A percentile compares a stretch with the other conserved stretches of the same genome.
phyloP scores from a whole-genome alignment of 2,888 invertebrate genomes.

The Acanthococcus lagerstroemiae region DNA sequence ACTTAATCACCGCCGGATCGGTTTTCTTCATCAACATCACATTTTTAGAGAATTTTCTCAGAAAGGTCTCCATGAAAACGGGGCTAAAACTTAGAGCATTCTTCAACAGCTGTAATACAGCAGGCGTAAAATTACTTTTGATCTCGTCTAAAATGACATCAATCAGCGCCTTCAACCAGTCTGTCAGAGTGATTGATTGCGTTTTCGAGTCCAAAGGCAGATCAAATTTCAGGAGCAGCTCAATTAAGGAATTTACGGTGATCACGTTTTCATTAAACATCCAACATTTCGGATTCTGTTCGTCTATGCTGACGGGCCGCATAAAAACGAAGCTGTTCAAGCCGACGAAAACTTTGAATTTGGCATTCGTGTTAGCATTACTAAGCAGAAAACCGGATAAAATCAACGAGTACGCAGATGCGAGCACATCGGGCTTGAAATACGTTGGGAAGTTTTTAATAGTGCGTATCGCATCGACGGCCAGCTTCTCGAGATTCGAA shows the following conservation, averaged over 20 bases:
- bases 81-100: slow-evolving; percentile 10
- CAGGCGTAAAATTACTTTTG: background rate
- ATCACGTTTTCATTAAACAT: background rate
- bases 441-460: background rate
- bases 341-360: slow-evolving; percentile 9
- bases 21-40: slow-evolving; percentile 17
- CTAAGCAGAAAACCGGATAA: slow-evolving; percentile 3
- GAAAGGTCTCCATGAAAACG: background rate
- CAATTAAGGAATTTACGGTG: background rate
- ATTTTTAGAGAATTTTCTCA: slow-evolving; percentile 2
- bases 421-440: background rate
- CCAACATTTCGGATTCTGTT: background rate
- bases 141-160: slow-evolving; percentile 3
- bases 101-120: background rate
- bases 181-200: background rate
- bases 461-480: background rate
- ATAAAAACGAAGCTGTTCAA: slow-evolving; percentile 11
- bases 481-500: background rate
- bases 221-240: background rate
- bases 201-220: background rate
- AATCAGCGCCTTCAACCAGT: slow-evolving; percentile 4
- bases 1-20: background rate
- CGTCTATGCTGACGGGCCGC: background rate
- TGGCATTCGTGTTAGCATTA: background rate
- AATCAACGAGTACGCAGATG: slow-evolving; percentile 1